A percentile compares a stretch with the other conserved stretches of the same genome.
phyloP scores from a whole-genome alignment of 2,113 vertebrate genomes.

The Patagioenas fasciata region DNA sequence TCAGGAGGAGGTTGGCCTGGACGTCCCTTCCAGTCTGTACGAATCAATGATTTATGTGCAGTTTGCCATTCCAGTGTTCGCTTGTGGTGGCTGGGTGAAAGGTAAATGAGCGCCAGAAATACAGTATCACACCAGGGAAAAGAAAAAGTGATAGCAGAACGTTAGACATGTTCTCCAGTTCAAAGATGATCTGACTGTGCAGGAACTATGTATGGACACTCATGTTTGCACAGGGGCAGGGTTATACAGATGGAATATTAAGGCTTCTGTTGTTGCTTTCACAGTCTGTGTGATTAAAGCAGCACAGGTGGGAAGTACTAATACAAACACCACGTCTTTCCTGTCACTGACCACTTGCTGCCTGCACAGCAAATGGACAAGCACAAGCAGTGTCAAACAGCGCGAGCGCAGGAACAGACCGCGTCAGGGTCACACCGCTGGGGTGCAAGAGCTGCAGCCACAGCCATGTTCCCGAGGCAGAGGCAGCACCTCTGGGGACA shows the following conservation, averaged over 20 bases:
- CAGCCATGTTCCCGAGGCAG: not conserved
- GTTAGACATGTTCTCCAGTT: not conserved
- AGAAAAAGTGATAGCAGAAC: not conserved
- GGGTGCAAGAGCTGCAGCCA: not conserved
- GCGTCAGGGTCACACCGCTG: not conserved
- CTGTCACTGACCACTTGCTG: not conserved
- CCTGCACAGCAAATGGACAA: not conserved
- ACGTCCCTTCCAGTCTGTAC: rapidly evolving
- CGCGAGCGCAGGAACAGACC: rapidly evolving
- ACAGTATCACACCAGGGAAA: not conserved
- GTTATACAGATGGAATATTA: not conserved
- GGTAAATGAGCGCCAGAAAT: not conserved
- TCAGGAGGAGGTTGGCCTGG: not conserved
- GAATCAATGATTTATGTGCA: not conserved
- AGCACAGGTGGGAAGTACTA: not conserved
- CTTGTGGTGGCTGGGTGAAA: not conserved
- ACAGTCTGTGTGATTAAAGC: not conserved
- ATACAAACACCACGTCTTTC: not conserved
- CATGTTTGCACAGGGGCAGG: rapidly evolving
- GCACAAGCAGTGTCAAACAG: not conserved
- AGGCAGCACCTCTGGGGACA: not conserved
- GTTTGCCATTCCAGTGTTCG: not conserved
- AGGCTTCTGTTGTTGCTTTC: not conserved
- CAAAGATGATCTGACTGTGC: not conserved
- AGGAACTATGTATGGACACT: rapidly evolving